Base-by-base conservation (phyloP, 2,113 vertebrate genomes). In the Trochalopteron elliotii region DNA sequence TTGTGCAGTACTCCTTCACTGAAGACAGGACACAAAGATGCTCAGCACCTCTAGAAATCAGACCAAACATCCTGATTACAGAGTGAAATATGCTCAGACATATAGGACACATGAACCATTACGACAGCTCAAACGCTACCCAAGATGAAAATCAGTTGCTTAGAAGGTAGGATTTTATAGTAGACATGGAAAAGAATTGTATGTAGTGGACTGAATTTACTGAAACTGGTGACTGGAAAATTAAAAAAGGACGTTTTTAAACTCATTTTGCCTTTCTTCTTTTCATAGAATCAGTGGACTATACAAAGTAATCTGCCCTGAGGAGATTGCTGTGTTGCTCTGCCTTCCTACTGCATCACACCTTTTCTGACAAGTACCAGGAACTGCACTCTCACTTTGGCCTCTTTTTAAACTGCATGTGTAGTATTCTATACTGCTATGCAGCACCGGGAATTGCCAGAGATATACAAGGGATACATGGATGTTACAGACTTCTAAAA, bases 401-500 rank as follows among this genome's bases (percentile, higher is more conserved):
- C 31, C 13, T 90, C 60, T 79, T 5, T 45, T 87, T 70, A 50
- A 76, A 65, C 52, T 81, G 7, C 17, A 20, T 8, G 11, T 52
- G 21, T 22, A 65, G 10, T 77, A 67, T 63, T 78, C 47, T 30
- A 19, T 39, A 67, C 33, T 52, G 20, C 45, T 68, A 71, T 59
- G 61, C 39, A 79, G 56, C 18, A 83, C 10, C 7, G 93, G 55
- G 76, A 96, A 77, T 49, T 86, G 69, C 21, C 56, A 84, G 57
- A 90, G 84, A 93, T 50, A 94, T 64, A 55, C 60, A 82, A 25
- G 77, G n/a, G 83, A 90, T 88, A 63, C 30, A 70, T 61, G 33
- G 64, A 93, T 67, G 52, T 89, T 89, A 84, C 22, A 68, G 75
- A 80, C 77, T 77, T 84, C 93, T 96, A 96, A 96, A 96, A 91